Evolutionary conservation across 2,113 vertebrate species (phyloP), one percentile per base, ranked within the genome.

Genomic region (Prionailurus bengalensis): DNA sequence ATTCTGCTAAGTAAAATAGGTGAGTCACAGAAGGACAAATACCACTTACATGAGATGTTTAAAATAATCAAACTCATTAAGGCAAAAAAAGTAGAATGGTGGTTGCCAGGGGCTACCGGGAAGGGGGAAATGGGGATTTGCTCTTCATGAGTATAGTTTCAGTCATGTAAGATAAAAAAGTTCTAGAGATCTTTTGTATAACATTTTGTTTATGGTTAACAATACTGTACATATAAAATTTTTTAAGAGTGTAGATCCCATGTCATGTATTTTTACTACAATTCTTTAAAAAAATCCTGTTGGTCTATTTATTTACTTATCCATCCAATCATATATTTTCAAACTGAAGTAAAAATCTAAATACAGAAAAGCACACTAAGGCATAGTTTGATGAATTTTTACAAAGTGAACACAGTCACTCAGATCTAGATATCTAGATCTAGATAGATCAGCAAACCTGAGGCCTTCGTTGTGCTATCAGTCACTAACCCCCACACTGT

Each of bases 321-420:
- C 17, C 53, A 61, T 48, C 13, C 25, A 70, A 55, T 70, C 11
- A 17, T 33, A 45, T 74, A 53, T n/a, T 78, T 96, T 76, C 27
- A 39, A 83, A 68, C n/a, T 71, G 9, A 79, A 84, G n/a, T 87
- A 68, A 78, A 53, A 53, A 11, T 70, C 36, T 58, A 63, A 61
- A 55, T 95, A 45, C 9, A 85, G 14, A 33, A 95, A 95, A 58
- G 1, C 23, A 65, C 45, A 33, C 48, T 33, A 33, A 74, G 5
- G 3, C 92, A 42, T 83, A 92, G 21, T 25, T 73, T 39, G 42
- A 36, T 84, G 71, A 79, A 84, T 92, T 79, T 78, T 92, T 83
- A 45, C 53, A 84, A 48, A 74, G 6, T 92, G 51, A 92, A 71
- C 51, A 53, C 17, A 79, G 1, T 58, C 25, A 61, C 31, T 39